Evolutionary conservation across 2,113 vertebrate genomes (phyloP), one percentile per base, ranked within the genome.

Genomic region (Melanostigma gelatinosum): DNA sequence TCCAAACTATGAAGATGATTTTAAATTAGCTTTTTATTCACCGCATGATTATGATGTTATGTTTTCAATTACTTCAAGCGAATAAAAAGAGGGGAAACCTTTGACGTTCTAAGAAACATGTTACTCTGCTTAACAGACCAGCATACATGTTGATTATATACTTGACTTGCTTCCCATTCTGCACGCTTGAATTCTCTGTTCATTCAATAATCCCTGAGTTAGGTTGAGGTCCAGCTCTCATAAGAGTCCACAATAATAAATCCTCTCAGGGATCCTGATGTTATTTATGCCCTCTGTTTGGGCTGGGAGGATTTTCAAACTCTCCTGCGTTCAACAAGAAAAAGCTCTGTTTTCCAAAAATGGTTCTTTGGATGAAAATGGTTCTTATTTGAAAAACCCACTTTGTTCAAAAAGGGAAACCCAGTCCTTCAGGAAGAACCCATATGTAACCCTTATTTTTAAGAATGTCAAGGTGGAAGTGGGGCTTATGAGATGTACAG

Each of bases 101-200:
- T 73, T 83, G 52, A 85, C 72, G 58, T 38, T 48, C 80, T 70
- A 72, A 82, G 80, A 68, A 54, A 32, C 13, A 67, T 74, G 84
- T 76, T 11, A 68, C 64, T 74, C 32, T 75, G 65, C 69, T 79
- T 61, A 75, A 72, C 72, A 75, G 75, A 77, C 63, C 70, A 77
- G 71, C 22, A n/a, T 52, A 63, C 46, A 63, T 76, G 65, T 68
- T 70, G 63, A 80, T 85, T 69, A 77, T 60, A 80, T 64, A 80
- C 80, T 68, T 83, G 61, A 88, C 71, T 77, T 81, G 61, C 29
- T 79, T 64, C 54, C 61, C 63, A 50, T 80, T 87, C 66, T 77
- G 79, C 79, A 38, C 79, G 75, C 72, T 72, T 89, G 52, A 75
- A 71, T 58, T 8, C 24, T 69, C 18, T 2, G 29, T 72, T 73